Conservation (phyloP, 2,797 vertebrate genomes). For the Pangasius djambal region DNA sequence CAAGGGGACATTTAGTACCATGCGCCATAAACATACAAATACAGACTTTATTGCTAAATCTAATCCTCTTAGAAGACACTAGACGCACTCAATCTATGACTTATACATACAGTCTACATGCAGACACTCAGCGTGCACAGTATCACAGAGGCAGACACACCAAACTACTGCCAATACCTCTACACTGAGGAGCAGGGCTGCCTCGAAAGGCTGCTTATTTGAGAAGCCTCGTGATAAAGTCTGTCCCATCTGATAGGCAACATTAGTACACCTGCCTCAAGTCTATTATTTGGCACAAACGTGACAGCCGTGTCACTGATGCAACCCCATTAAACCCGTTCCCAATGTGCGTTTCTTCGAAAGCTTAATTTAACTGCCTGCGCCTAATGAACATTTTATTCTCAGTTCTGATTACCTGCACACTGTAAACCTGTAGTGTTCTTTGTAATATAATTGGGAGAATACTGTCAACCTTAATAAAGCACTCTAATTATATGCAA, state of each 20-base stretch:
- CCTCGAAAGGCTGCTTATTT: not conserved
- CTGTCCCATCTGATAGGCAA: not conserved
- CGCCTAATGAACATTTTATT: not conserved
- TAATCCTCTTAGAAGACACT: not conserved
- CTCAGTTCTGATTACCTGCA: constrained; percentile 8
- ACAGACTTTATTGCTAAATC: not conserved
- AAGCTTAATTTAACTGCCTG: constrained; percentile 28
- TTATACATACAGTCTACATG: not conserved
- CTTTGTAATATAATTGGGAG: constrained; percentile 4
- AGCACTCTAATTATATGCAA: constrained; percentile 36
- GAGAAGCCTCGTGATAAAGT: not conserved
- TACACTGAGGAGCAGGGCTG: not conserved
- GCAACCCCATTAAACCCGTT: not conserved
- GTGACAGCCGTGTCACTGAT: not conserved
- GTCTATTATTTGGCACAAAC: not conserved
- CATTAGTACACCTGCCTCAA: not conserved
- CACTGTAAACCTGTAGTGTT: constrained; percentile 19
- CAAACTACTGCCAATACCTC: not conserved
- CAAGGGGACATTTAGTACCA: no score
- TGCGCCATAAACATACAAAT: not conserved
- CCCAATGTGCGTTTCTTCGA: not conserved
- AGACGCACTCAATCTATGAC: not conserved
- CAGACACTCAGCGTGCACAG: not conserved
- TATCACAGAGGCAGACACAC: not conserved
- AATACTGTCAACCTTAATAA: constrained; percentile 24